These are phyloP conservation scores for Phyllotis vaccarum DNA, from an alignment of 2,797 vertebrate genomes.

Conservation along the genomic window DNA sequence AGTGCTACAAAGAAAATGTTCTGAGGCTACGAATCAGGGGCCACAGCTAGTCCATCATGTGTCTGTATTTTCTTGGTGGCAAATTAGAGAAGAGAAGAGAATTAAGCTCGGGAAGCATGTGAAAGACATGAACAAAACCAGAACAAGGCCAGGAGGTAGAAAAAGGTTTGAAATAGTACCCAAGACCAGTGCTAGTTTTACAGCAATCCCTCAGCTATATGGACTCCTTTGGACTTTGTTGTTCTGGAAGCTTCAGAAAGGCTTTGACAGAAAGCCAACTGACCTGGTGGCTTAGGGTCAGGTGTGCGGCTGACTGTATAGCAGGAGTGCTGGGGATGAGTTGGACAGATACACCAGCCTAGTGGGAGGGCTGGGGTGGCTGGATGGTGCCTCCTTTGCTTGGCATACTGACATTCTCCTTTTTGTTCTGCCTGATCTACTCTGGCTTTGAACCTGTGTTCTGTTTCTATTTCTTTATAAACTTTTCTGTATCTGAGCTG, in stretches of 20 bases:
- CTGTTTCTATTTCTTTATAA: not conserved
- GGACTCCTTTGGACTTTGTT: not conserved
- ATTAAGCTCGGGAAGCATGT: rapidly evolving
- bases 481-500: not conserved
- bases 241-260: not conserved
- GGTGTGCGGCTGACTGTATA: not conserved
- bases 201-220: not conserved
- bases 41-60: not conserved
- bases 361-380: rapidly evolving
- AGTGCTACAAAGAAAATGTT: not conserved
- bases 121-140: not conserved
- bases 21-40: not conserved
- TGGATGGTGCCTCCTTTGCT: not conserved
- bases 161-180: not conserved
- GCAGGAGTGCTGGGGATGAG: no score
- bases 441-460: not conserved
- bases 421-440: not conserved
- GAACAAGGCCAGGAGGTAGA: not conserved
- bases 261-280: not conserved
- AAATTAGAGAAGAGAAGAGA: not conserved
- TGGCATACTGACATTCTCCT: not conserved
- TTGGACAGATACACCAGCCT: no score
- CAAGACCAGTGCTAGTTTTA: not conserved
- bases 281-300: not conserved
- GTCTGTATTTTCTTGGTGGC: not conserved